Percentiles rank a stretch among this genome's conserved stretches.
phyloP scores from a whole-genome alignment of 2,888 invertebrate genomes.

The Epiblema foenella region DNA sequence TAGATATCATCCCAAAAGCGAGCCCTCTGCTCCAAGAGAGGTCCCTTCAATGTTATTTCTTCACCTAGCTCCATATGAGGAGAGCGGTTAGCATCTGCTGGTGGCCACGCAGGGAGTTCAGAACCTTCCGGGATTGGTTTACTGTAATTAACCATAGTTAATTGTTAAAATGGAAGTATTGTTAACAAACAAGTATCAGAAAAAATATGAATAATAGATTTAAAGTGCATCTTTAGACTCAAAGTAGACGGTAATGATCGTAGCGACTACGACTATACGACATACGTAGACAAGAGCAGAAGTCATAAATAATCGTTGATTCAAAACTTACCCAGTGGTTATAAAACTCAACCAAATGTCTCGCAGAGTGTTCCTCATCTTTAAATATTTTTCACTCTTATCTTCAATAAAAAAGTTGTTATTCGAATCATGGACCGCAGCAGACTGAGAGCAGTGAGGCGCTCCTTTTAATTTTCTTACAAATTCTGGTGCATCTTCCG shows the following conservation, averaged over 20 bases:
- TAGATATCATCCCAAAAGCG: conserved; percentile 63
- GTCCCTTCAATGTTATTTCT: conserved; percentile 49
- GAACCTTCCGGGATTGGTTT: conserved; percentile 56
- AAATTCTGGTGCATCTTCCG: conserved; percentile 51
- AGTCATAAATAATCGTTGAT: too few species aligned
- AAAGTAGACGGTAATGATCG: too few species aligned
- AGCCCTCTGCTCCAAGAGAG: conserved; percentile 51
- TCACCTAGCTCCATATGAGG: conserved; percentile 58
- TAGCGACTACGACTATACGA: too few species aligned
- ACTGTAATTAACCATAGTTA: conserved; percentile 49
- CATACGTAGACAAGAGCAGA: too few species aligned
- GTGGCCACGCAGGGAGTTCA: conserved; percentile 55
- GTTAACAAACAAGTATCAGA: too few species aligned
- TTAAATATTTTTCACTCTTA: conserved; percentile 47
- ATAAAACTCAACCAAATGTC: conserved; percentile 63
- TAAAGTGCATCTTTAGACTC: too few species aligned
- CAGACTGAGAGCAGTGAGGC: conserved; percentile 56
- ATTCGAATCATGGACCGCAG: conserved; percentile 44
- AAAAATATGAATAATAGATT: too few species aligned
- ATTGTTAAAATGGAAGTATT: background rate
- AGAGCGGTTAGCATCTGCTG: conserved; percentile 48
- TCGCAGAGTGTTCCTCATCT: conserved; percentile 53
- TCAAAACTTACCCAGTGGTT: conserved; percentile 55
- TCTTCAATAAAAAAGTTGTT: background rate
- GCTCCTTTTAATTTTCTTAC: conserved; percentile 57